Base-by-base conservation (phyloP, 2,797 vertebrate species). In the Serranus cabrilla region DNA sequence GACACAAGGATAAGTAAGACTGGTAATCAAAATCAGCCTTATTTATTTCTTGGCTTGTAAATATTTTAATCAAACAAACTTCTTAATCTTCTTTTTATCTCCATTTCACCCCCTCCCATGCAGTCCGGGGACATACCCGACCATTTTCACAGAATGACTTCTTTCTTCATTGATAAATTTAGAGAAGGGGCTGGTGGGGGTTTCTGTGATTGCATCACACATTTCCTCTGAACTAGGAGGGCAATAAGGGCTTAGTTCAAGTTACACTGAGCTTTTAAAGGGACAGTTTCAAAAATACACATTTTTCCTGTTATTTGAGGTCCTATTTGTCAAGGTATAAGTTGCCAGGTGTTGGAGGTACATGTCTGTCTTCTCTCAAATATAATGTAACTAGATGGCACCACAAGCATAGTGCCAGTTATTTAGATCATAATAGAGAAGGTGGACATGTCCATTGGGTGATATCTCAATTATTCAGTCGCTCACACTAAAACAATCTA, bases 191-290 rank as follows among this genome's bases (percentile, higher is more conserved):
- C 73, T 88, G 67, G 2, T 78, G 88, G 90, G 90, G 87, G 57
- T 89, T 90, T 91, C 86, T 89, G 55, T 83, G 46, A 78, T 92
- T 92, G 87, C 89, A 82, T 86, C 86, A 93, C 45, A 68, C 46
- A 39, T 83, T 90, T 89, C 85, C 84, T 81, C 54, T 78, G 74
- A 88, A 78, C 49, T 17, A 8, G 13, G 21, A 70, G 25, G 45
- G 5, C 40, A 70, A 45, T 6, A 17, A 23, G 23, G 20, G n/a
- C 46, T 43, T 42, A 49, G 7, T 40, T 73, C 42, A 52, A 34
- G 46, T 65, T 65, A 57, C 18, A 58, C 11, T 34, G 2, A 71
- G 14, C 34, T 18, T 42, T 54, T 40, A 43, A 34, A 34, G 34
- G 34, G 34, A 34, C 34, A 34, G 7, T 7, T 34, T 34, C 7